Evolutionary conservation across 2,888 invertebrate species (phyloP), one percentile per base, ranked within the genome.

Genomic region (Dyspetes luteomarginatus): DNA sequence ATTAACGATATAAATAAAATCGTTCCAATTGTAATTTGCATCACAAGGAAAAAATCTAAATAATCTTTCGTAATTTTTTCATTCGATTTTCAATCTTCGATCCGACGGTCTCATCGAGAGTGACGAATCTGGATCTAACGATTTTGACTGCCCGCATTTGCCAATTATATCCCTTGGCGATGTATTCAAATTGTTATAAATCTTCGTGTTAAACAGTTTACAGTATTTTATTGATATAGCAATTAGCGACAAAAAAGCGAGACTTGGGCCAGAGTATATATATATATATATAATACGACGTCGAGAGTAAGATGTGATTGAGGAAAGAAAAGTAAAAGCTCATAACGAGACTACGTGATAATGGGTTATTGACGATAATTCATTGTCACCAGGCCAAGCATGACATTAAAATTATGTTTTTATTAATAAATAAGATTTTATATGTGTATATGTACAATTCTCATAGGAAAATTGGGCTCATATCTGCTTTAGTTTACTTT

Each of bases 231-330:
- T 41, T 48, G 48, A 75, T 58, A 75, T 19, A 75, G 36, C 65
- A 67, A 75, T 75, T 67, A 75, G 36, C 28, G 48, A 22, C 24
- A 58, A 58, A 48, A 26, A 30, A 26, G 58, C 45, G 24, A 75
- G 26, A 58, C 58, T 30, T 4, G 30, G n/a, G n/a, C n/a, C n/a
- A n/a, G n/a, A n/a, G n/a, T n/a, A n/a, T n/a, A n/a, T n/a, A n/a
- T n/a, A n/a, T n/a, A n/a, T 15, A 41, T 17, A 36, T 58, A 43
- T 19, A 22, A 17, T 48, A 3, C 15, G 17, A 43, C 43, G 45
- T 3, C 55, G n/a, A 12, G 41, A 5, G 15, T 17, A 5, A 43
- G 7, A 2, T 15, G 15, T 30, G 9, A 3, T 36, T 28, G 4
- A 1, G 17, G 43, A 60, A 22, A 62, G 26, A 36, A 60, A n/a